These are phyloP conservation scores for Embiotoca jacksoni DNA, from an alignment of 2,113 vertebrate species.

Conservation along the genomic window DNA sequence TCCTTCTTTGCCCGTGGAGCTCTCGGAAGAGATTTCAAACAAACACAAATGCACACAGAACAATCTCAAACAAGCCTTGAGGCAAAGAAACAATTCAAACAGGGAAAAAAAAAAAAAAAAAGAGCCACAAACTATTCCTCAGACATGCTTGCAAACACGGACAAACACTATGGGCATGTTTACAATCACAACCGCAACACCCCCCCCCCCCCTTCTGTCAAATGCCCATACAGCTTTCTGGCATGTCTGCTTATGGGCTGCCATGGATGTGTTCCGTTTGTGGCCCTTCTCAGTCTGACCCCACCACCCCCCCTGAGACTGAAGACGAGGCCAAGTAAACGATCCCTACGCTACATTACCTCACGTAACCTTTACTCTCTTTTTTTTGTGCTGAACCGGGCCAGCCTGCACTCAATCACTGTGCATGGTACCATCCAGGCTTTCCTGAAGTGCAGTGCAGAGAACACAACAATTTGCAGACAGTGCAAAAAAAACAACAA, in stretches of 20 bases:
- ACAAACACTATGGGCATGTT: constrained; percentile 12
- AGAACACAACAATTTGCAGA: not conserved
- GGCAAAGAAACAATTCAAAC: constrained; percentile 40
- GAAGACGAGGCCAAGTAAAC: constrained; percentile 17
- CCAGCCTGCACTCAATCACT: not conserved
- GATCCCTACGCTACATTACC: constrained; percentile 2
- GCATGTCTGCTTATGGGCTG: not conserved
- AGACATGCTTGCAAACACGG: not conserved
- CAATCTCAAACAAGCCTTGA: constrained; percentile 44
- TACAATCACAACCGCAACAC: constrained; percentile 5
- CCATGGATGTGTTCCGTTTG: constrained; percentile 16
- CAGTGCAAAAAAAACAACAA: not conserved
- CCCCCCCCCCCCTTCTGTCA: not conserved
- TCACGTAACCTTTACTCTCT: constrained; percentile 38
- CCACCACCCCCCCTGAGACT: not conserved
- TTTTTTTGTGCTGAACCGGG: not conserved
- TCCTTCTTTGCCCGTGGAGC: constrained; percentile 35
- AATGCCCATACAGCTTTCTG: not conserved
- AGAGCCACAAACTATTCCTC: constrained; percentile 25
- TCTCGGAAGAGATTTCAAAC: constrained; percentile 59
- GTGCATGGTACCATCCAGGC: not conserved
- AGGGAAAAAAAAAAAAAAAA: not conserved
- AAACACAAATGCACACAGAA: constrained; percentile 50
- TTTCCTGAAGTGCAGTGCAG: constrained; percentile 4
- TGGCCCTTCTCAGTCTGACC: not conserved